Base-by-base conservation (phyloP, 2,797 vertebrate species). In the Molossus molossus region DNA sequence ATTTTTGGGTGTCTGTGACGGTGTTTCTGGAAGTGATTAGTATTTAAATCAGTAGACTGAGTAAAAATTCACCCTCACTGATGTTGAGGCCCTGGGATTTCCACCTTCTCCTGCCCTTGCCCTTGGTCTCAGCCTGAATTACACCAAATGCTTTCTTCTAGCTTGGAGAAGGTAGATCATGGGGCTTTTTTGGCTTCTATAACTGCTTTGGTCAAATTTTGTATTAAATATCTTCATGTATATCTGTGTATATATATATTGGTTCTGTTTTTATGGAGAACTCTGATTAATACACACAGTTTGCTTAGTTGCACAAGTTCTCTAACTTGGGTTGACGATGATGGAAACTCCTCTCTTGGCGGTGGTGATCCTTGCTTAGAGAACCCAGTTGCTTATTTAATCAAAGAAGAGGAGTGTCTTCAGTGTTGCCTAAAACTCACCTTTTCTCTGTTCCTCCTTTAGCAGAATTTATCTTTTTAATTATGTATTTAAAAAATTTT, bases 311-410 rank as follows among this genome's bases (percentile, higher is more conserved):
- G 45, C 82, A 77, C 5, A 3, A 53, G 25, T 53, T 79, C 25
- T 76, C 55, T 88, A 55, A 76, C 20, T 25, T 65, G 48, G n/a
- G 17, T 48, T 53, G 4, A 53, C 64, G 75, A 50, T 12, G 75
- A 0, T 45, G 89, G 20, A n/a, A 40, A 58, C 20, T 70, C 27
- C 58, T 55, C 33, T 82, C 73, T 75, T 2, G 11, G 6, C 33
- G 29, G 15, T 40, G 55, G 13, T 29, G 76, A 76, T 64, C 50
- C 18, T 69, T 70, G 29, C 33, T 70, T 15, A 27, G 81, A 92
- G 48, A 89, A 92, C 18, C 60, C 64, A 15, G 70, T 57, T 50
- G 15, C 29, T 91, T 91, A 91, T 64, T 92, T 92, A 69, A 58
- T 58, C 15, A 12, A 33, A 73, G 18, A 65, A 57, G 33, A 80